Evolutionary conservation across 2,888 invertebrate genomes (phyloP), one percentile per base, ranked within the genome.

Genomic region (Pyrocoelia pectoralis): DNA sequence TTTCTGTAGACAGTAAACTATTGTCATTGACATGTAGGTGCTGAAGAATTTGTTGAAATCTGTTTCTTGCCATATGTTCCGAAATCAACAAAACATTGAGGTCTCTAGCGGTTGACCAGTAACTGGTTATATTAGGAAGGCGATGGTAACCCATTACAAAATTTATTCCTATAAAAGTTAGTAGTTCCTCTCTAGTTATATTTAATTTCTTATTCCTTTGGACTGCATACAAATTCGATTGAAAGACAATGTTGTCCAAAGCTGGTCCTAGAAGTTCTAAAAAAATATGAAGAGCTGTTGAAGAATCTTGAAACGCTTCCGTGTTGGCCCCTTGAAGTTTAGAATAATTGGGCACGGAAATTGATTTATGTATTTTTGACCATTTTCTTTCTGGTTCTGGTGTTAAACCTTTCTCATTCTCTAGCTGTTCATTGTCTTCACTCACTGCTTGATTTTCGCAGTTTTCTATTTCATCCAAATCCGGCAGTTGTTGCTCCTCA

Each of bases 151-250:
- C 56, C 48, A 56, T 56, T 1, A 56, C 4, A 40, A 56, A 56
- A 19, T 49, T 56, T n/a, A 38, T 56, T 12, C 56, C 56, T 12
- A 48, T 56, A 28, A 56, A 49, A 38, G 8, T 18, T 5, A 56
- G 29, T 1, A 56, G n/a, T 19, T 49, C 56, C 1, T 19, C n/a
- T 48, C 38, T 15, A 5, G 4, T 17, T 1, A 56, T 0, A 19
- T 49, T 18, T 4, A 56, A n/a, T 2, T n/a, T 56, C 38, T 38
- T 49, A 2, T 4, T 3, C 10, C 24, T 46, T 49, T 48, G 49
- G 1, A 13, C 17, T 18, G 56, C 48, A 33, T 49, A 56, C 1
- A 49, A 9, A 38, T 56, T 49, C 49, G 8, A 49, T 5, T 14
- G n/a, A n/a, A n/a, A n/a, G n/a, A n/a, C n/a, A n/a, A n/a, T n/a